A percentile compares a stretch with the other conserved stretches of the same genome.
These are phyloP conservation scores for Denticeps clupeoides DNA, from an alignment of 2,797 vertebrate species.

Conservation along the genomic window DNA sequence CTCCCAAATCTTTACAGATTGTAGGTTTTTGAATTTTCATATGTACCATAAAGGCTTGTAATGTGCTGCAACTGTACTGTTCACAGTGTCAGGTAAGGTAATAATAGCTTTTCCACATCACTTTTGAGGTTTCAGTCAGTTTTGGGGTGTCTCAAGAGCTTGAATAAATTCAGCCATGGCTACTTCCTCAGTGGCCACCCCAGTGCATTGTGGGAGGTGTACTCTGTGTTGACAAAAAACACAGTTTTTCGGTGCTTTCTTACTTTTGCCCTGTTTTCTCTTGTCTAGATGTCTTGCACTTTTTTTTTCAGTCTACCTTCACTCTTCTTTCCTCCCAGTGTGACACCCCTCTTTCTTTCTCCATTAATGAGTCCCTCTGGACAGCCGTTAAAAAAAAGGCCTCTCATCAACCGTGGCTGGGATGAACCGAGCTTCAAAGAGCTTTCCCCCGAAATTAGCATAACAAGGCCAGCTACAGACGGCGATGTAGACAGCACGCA, in stretches of 20 bases:
- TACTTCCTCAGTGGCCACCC: no score
- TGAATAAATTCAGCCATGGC: no score
- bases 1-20: no score
- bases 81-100: no score
- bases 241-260: not conserved
- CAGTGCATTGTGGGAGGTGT: no score
- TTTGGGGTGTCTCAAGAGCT: no score
- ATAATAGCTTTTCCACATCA: no score
- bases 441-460: slow-evolving; percentile 28
- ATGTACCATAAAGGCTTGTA: no score
- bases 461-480: slow-evolving; percentile 35
- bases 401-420: slow-evolving; percentile 35
- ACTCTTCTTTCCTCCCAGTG: not conserved
- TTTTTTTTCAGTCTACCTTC: slow-evolving; percentile 3
- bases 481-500: slow-evolving; percentile 24
- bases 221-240: no score
- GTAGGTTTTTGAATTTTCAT: no score
- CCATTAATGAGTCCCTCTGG: slow-evolving; percentile 39
- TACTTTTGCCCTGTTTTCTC: not conserved
- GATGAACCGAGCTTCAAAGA: slow-evolving; percentile 35
- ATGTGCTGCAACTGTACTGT: no score
- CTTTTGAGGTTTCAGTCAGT: no score
- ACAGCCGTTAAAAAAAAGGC: slow-evolving; percentile 28
- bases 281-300: not conserved
- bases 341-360: not conserved